Base-by-base conservation (phyloP, 2,797 vertebrate genomes). In the Pitangus sulphuratus region DNA sequence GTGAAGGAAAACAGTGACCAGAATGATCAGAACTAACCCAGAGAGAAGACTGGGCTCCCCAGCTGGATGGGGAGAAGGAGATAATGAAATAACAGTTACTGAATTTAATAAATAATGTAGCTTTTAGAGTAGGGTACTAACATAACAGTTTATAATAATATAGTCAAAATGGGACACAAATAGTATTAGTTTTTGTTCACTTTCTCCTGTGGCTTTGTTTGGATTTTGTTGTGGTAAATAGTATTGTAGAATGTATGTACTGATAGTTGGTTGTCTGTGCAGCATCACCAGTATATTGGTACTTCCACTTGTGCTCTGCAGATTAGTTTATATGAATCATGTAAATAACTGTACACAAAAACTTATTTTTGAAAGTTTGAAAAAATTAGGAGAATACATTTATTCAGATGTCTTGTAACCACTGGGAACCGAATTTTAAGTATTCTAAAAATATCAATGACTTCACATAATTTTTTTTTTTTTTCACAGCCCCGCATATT, bases 371-470 rank as follows among this genome's bases (percentile, higher is more conserved):
- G 40, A 56, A 84, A 93, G 12, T 16, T 37, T 30, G 25, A 89
- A 64, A 75, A 81, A 68, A 44, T 2, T 4, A 62, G 48, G 31
- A 39, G 66, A 84, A 35, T 68, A 18, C 11, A 57, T 75, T 28
- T 57, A 70, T 9, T 64, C n/a, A 39, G 70, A 24, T 66, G 25
- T 65, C 51, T 70, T 57, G 15, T 42, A 92, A 88, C 37, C 31
- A 14, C 30, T 57, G 45, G 84, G 74, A 90, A 62, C 15, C 33
- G 53, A 58, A 77, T 84, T 90, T 87, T 72, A 78, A 37, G 2
- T 30, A 21, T 81, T 90, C 60, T 84, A 66, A 89, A 91, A 84
- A 71, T 83, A 61, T 37, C 57, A 60, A 42, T 71, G 57, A 60
- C 28, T 95, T 82, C 33, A 21, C 45, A 45, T 88, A 3, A n/a